Evolutionary conservation across 2,113 vertebrate genomes (phyloP), one percentile per base, ranked within the genome.

Genomic region (Montifringilla adamsi): DNA sequence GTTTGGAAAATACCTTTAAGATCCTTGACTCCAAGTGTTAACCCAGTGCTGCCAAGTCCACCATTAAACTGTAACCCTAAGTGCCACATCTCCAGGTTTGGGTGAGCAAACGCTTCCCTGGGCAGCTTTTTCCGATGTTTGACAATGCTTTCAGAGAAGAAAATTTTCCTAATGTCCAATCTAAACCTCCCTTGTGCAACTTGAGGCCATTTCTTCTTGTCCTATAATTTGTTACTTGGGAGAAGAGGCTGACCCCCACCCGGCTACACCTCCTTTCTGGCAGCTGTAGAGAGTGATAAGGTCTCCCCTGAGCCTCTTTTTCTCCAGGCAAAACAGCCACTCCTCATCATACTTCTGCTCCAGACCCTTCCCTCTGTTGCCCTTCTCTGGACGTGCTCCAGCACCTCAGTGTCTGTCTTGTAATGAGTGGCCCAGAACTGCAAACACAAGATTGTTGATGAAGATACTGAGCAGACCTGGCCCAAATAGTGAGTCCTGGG

Each of bases 361-460:
- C 33, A 64, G 30, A n/a, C 39, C 27, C 16, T 66, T 58, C 10
- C 11, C 39, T 76, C 37, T 0, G 0, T 4, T 66, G 52, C 39
- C 31, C n/a, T 76, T 28, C 63, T 53, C 41, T 27, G n/a, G 8
- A 27, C 33, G 10, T 0, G 0, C 20, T 63, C 20, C 28, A 74
- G 37, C 35, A 9, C 20, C 14, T 80, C 85, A 50, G 0, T 39
- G 15, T 39, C 4, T 8, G 1, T 43, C 13, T 19, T 19, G 7
- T 9, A 27, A 4, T 15, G 37, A 75, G 37, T 5, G 21, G 15
- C 23, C 15, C 28, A 79, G n/a, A 63, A 28, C 43, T 58, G 62
- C 52, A 39, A 63, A 39, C 41, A 35, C 8, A 27, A 13, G 33
- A 44, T 60, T 10, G 6, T 22, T n/a, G 35, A 27, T 55, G 20